Conservation (phyloP, 2,888 invertebrate genomes). For the Scaptomyza polygonia region DNA sequence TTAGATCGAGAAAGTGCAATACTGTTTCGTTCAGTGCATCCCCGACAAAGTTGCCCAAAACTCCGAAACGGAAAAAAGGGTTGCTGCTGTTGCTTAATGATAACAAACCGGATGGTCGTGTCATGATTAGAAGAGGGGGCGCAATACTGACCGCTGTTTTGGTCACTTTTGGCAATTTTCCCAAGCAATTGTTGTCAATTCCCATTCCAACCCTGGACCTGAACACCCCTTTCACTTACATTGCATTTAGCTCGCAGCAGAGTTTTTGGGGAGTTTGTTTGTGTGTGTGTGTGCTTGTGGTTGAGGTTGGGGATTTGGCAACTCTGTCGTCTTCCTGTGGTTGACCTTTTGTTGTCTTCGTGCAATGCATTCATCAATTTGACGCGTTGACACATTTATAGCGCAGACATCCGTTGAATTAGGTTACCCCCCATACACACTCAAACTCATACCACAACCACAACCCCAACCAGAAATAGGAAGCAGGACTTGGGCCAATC, state of each 20-base stretch:
- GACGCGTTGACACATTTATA: slow-evolving; percentile 73
- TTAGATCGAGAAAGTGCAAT: neutral
- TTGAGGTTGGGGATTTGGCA: slow-evolving; percentile 1
- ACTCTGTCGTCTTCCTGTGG: slow-evolving; percentile 10
- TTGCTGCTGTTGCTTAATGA: slow-evolving; percentile 71
- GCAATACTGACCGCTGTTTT: slow-evolving; percentile 68
- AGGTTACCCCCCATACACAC: slow-evolving; percentile 17
- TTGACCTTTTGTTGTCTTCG: slow-evolving; percentile 50
- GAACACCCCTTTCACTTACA: slow-evolving; percentile 36
- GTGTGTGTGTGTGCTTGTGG: slow-evolving; percentile 2
- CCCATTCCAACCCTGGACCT: slow-evolving; percentile 29
- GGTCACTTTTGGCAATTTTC: slow-evolving; percentile 80
- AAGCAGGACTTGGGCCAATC: slow-evolving; percentile 18
- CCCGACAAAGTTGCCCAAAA: slow-evolving; percentile 15
- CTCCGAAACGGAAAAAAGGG: slow-evolving; percentile 47
- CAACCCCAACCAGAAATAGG: slow-evolving; percentile 1
- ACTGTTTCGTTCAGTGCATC: neutral
- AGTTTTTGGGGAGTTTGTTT: neutral
- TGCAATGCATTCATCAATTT: slow-evolving; percentile 67
- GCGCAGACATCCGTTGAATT: slow-evolving; percentile 53
- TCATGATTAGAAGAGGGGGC: slow-evolving; percentile 55
- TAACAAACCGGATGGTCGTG: slow-evolving; percentile 68
- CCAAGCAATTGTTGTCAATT: slow-evolving; percentile 66
- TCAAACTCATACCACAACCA: neutral
- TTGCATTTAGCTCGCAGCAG: slow-evolving; percentile 37